Evolutionary conservation across 2,888 invertebrate species (phyloP).

Genomic region (Drosophila limbata): DNA sequence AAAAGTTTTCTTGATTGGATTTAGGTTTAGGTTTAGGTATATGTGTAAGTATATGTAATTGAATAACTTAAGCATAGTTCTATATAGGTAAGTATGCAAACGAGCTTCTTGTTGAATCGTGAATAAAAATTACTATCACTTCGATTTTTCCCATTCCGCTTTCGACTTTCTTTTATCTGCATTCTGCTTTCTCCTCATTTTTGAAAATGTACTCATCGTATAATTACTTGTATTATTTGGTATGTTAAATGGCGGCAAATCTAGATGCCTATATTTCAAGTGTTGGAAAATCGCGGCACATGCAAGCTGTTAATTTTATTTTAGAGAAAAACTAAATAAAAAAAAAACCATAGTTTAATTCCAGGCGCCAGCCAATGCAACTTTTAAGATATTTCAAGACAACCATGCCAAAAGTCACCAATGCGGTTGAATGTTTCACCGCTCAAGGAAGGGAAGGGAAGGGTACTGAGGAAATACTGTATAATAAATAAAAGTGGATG

Average conservation of each 20-base stretch:
- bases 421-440: slow-evolving; percentile 14
- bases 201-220: slow-evolving; percentile 43
- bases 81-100: slow-evolving; percentile 69
- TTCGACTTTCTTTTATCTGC: slow-evolving; percentile 26
- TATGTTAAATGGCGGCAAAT: slow-evolving; percentile 77
- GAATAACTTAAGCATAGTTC: slow-evolving; percentile 62
- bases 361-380: slow-evolving; percentile 14
- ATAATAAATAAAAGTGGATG: not conserved
- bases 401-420: slow-evolving; percentile 71
- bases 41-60: slow-evolving; percentile 30
- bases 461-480: not conserved
- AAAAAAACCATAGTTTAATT: slow-evolving; percentile 9
- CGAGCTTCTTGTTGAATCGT: slow-evolving; percentile 53
- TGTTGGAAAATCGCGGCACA: slow-evolving; percentile 61
- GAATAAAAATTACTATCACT: slow-evolving; percentile 72
- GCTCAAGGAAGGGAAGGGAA: not conserved
- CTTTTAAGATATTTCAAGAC: slow-evolving; percentile 45
- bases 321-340: slow-evolving; percentile 10
- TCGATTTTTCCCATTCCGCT: slow-evolving; percentile 38
- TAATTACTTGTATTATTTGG: slow-evolving; percentile 65
- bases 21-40: slow-evolving; percentile 29
- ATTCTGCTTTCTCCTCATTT: slow-evolving; percentile 36
- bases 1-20: slow-evolving; percentile 51
- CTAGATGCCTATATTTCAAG: slow-evolving; percentile 53
- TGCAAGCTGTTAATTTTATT: slow-evolving; percentile 39